Evolutionary conservation across 2,113 vertebrate species (phyloP).

Genomic region (Microcebus jonahi): DNA sequence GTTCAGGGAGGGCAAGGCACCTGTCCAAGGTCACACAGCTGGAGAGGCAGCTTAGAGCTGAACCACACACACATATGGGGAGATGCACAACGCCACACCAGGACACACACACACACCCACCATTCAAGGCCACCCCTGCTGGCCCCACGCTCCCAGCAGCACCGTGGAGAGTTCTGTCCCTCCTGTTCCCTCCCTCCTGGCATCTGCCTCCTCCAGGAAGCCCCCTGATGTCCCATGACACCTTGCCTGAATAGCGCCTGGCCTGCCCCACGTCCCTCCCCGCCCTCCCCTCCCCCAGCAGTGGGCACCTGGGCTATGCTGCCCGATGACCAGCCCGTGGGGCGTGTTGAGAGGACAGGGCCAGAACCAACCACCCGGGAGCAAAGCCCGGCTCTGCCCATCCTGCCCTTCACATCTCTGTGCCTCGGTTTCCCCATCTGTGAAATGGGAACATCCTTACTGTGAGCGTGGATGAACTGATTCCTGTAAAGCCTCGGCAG

Average conservation of each 20-base stretch:
- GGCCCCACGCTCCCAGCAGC: neutral
- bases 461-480: neutral
- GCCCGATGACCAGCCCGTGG: neutral
- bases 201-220: neutral
- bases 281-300: neutral
- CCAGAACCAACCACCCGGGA: neutral
- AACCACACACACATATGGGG: too few species aligned
- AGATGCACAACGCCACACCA: fast-evolving
- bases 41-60: neutral
- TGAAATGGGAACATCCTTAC: neutral
- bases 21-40: neutral
- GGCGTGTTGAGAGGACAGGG: fast-evolving
- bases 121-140: fast-evolving
- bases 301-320: neutral
- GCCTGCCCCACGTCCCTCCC: neutral
- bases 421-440: neutral
- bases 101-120: neutral
- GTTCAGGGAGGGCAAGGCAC: neutral
- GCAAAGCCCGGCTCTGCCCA: neutral
- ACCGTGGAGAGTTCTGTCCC: neutral
- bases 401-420: neutral
- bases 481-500: neutral
- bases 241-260: neutral
- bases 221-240: neutral
- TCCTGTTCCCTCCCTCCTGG: neutral